Conservation (phyloP, 2,888 invertebrate genomes). For the Gibbula magus region DNA sequence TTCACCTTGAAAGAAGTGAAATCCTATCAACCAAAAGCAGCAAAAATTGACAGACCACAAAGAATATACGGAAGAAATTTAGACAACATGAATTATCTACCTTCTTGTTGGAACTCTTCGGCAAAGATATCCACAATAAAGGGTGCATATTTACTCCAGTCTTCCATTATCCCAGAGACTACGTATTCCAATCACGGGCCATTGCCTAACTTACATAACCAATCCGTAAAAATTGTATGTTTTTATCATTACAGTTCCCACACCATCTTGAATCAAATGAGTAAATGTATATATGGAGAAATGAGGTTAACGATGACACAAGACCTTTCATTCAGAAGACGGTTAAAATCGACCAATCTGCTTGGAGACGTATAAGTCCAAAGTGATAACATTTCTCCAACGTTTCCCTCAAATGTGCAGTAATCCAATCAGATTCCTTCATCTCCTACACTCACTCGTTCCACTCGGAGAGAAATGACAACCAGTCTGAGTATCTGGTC, state of each 20-base stretch:
- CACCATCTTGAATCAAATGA: too few relatives aligned
- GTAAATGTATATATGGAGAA: not conserved
- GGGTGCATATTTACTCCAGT: constrained; percentile 11
- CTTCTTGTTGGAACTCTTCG: constrained; percentile 5
- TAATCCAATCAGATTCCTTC: not conserved
- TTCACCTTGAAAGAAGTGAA: too few relatives aligned
- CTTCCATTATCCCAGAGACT: not conserved
- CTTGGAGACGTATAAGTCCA: not conserved
- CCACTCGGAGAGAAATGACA: not conserved
- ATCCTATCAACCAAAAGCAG: too few relatives aligned
- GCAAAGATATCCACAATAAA: constrained; percentile 23
- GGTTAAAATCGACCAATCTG: not conserved
- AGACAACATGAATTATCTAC: not conserved
- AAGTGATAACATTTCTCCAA: not conserved
- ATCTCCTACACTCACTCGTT: not conserved
- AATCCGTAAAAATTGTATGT: too few relatives aligned
- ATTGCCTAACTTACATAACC: too few relatives aligned
- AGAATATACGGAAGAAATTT: too few relatives aligned
- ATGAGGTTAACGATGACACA: not conserved
- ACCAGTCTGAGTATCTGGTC: not conserved
- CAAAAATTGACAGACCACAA: too few relatives aligned
- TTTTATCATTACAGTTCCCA: too few relatives aligned
- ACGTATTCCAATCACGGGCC: too few relatives aligned
- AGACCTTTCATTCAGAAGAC: constrained; percentile 11
- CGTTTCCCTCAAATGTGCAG: not conserved